phyloP scores from a whole-genome alignment of 2,113 vertebrate genomes.

The Ptilonorhynchus violaceus region DNA sequence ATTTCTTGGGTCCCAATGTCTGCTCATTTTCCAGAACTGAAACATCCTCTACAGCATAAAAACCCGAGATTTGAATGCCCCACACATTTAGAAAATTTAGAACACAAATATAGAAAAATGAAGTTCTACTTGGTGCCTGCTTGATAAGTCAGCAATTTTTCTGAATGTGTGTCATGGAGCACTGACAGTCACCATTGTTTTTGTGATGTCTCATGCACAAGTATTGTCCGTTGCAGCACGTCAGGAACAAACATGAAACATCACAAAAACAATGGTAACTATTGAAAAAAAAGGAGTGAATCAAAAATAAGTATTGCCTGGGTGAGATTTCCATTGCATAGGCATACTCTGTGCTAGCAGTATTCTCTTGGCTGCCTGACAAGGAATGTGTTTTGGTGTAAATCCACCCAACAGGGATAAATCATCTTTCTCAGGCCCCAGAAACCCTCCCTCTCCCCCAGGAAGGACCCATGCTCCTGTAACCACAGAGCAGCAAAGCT shows the following conservation, averaged over 20 bases:
- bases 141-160: neutral
- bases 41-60: neutral
- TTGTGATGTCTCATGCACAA: neutral
- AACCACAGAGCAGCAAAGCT: neutral
- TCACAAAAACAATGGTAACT: neutral
- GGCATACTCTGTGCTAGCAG: neutral
- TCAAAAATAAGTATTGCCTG: neutral
- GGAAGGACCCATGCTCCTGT: neutral
- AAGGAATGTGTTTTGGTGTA: neutral
- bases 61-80: neutral
- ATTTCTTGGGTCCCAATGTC: neutral
- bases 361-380: neutral
- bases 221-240: rapidly evolving
- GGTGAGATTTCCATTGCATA: neutral
- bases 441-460: neutral
- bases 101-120: neutral
- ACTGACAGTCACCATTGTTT: rapidly evolving
- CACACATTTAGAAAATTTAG: no score
- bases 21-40: neutral
- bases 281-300: neutral
- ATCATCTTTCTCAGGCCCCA: neutral
- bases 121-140: neutral
- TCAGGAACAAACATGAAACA: neutral
- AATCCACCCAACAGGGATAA: neutral
- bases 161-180: neutral